These are phyloP conservation scores for Peromyscus nudipes DNA, from an alignment of 2,797 vertebrate genomes.

Conservation along the genomic window DNA sequence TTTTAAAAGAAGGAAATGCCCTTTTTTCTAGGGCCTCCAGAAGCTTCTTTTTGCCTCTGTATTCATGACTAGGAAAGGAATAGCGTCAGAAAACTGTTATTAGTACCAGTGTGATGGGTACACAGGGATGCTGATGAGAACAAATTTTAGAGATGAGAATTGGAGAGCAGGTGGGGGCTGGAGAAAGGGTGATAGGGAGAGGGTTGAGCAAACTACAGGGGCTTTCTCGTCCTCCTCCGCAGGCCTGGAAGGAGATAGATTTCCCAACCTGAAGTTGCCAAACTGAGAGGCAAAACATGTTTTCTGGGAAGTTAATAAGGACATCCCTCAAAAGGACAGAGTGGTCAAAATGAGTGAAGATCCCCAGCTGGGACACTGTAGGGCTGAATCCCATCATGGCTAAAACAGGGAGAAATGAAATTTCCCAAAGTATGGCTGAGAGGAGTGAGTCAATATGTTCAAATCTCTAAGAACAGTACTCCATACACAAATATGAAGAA, in stretches of 20 bases:
- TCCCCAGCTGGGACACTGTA: not conserved
- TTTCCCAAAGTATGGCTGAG: not conserved
- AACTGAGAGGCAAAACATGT: not conserved
- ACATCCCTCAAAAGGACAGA: not conserved
- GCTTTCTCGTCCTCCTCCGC: not conserved
- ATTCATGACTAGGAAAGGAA: not conserved
- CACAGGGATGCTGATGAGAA: not conserved
- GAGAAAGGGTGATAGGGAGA: not conserved
- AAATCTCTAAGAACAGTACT: conserved; percentile 53
- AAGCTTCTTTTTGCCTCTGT: not conserved
- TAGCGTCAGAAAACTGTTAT: not conserved
- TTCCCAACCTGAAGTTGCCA: conserved; percentile 40
- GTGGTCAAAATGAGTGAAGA: not conserved
- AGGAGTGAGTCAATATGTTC: conserved; percentile 10
- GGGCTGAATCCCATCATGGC: not conserved
- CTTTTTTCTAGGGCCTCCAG: conserved; percentile 47
- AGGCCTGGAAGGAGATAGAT: not conserved
- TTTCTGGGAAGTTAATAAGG: conserved; percentile 26
- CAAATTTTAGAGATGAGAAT: conserved; percentile 2
- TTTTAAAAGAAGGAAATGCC: conserved; percentile 54
- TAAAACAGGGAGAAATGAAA: conserved; percentile 6
- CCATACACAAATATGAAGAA: conserved; percentile 15
- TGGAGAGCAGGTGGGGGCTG: not conserved
- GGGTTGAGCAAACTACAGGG: not conserved
- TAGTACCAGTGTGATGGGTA: not conserved